Conservation (phyloP, 2,888 invertebrate species). For the Branchellion lobata region DNA sequence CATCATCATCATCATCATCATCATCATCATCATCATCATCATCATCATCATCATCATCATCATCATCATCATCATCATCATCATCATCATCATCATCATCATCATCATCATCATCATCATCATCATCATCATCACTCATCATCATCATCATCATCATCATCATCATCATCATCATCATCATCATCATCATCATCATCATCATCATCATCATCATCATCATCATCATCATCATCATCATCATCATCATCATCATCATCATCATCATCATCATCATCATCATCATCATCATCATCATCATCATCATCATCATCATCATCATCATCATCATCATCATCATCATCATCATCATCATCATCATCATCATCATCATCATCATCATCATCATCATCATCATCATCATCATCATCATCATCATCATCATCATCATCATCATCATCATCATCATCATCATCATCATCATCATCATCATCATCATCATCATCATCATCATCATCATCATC, state of each 20-base stretch:
- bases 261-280: constrained; percentile 11
- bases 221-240: not conserved
- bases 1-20: constrained; percentile 26
- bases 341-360: not conserved
- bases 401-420: constrained; percentile 19
- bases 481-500: constrained; percentile 22
- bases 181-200: constrained; percentile 17
- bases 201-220: not conserved
- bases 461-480: constrained; percentile 8
- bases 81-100: not conserved
- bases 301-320: constrained; percentile 22
- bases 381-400: constrained; percentile 18
- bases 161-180: constrained; percentile 22
- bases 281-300: not conserved
- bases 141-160: constrained; percentile 9
- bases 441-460: constrained; percentile 11
- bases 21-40: constrained; percentile 21
- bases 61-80: constrained; percentile 22
- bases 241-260: not conserved
- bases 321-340: constrained; percentile 6
- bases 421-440: not conserved
- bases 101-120: constrained; percentile 7
- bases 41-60: not conserved
- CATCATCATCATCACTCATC: no score
- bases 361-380: not conserved